A percentile compares a stretch with the other conserved stretches of the same genome.
Conservation (phyloP, 1,140 invertebrate species). For the Brachionus calyciflorus region DNA sequence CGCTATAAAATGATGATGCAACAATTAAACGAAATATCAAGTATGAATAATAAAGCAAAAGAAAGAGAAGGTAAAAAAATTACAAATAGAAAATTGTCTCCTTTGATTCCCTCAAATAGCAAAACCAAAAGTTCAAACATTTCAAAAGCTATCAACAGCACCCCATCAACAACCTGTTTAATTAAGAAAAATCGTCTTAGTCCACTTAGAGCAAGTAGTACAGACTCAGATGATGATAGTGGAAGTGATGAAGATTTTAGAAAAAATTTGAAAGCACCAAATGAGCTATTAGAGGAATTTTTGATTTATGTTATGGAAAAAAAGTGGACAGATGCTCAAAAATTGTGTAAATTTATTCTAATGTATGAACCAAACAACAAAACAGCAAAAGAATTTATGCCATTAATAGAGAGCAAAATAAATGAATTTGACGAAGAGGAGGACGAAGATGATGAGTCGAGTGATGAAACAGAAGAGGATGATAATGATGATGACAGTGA, state of each 20-base stretch:
- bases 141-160: neutral
- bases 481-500: constrained; percentile 8
- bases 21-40: neutral
- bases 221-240: neutral
- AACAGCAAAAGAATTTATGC: constrained; percentile 32
- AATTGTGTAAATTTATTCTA: constrained; percentile 36
- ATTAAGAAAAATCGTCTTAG: neutral
- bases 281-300: constrained; percentile 39
- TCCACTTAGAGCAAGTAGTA: neutral
- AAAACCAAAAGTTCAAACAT: neutral
- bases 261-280: constrained; percentile 22
- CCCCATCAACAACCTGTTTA: neutral
- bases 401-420: constrained; percentile 22
- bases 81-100: neutral
- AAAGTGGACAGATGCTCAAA: constrained; percentile 31
- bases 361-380: constrained; percentile 46
- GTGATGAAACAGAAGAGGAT: no score
- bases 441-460: constrained; percentile 29
- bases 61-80: neutral
- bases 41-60: neutral
- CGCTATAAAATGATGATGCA: constrained; percentile 4
- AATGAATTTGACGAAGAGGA: constrained; percentile 19
- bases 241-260: constrained; percentile 24
- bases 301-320: constrained; percentile 40
- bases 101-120: neutral